Conservation (phyloP, 2,797 vertebrate genomes). For the Gymnocypris eckloni region DNA sequence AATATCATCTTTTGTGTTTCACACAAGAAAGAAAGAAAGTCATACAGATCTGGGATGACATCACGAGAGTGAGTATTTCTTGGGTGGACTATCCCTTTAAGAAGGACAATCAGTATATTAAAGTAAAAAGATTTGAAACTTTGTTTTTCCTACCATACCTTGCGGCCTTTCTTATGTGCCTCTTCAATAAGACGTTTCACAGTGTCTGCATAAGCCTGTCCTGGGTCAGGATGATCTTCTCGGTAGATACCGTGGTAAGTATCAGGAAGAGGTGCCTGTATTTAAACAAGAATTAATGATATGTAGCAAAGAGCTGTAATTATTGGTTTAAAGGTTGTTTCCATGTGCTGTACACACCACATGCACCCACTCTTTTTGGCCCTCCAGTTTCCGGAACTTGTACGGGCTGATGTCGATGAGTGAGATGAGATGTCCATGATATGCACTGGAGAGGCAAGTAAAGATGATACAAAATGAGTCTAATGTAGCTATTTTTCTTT, state of each 20-base stretch:
- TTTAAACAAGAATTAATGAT: background rate
- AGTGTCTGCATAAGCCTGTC: constrained; percentile 84
- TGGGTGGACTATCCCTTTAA: background rate
- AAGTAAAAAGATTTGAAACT: background rate
- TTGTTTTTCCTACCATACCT: constrained; percentile 73
- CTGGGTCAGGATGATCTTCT: constrained; percentile 84
- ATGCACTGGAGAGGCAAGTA: constrained; percentile 79
- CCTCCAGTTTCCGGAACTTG: constrained; percentile 92
- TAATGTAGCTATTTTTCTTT: background rate
- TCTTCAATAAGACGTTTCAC: constrained; percentile 84
- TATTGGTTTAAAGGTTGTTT: constrained; percentile 5
- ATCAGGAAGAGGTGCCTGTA: constrained; percentile 91
- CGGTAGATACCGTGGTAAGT: constrained; percentile 87
- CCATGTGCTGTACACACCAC: constrained; percentile 83
- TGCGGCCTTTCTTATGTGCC: constrained; percentile 80
- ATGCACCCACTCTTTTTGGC: constrained; percentile 97
- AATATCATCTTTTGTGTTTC: background rate
- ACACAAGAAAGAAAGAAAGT: background rate
- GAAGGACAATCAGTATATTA: background rate
- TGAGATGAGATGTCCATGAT: constrained; percentile 93
- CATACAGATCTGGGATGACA: background rate
- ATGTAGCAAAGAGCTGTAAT: constrained; percentile 21
- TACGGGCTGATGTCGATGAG: constrained; percentile 98
- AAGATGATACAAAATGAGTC: background rate
- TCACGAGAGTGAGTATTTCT: background rate